Evolutionary conservation across 2,888 invertebrate species (phyloP), one percentile per base, ranked within the genome.

Genomic region (Pimpla rufipes): DNA sequence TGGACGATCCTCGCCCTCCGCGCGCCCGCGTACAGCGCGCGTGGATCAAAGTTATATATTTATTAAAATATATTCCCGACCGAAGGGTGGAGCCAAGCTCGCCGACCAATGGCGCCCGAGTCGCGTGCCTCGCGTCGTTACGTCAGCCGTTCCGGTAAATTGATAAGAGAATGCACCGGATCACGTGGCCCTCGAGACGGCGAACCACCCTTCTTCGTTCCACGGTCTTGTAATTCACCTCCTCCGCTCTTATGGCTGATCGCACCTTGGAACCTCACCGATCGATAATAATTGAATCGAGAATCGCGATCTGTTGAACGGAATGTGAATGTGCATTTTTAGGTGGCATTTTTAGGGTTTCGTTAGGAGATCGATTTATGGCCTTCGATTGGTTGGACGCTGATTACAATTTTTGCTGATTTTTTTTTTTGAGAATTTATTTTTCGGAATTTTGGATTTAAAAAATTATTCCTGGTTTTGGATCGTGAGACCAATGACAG

Each of bases 101-200:
- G 42, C 52, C 87, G 90, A 85, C 92, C 92, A 92, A 92, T 92
- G 76, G 83, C 83, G 82, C 57, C 13, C 29, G n/a, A 88, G 86
- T 92, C 89, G 93, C 92, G 92, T 92, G 93, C 87, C 87, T 84
- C 84, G 83, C 79, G 90, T 91, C 91, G 91, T 93, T 92, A 92
- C 88, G 85, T 85, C 86, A 81, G 52, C 76, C 77, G 78, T 78
- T 81, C 64, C 80, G 88, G 89, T 85, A 90, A 91, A 93, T 91
- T 93, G 92, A 92, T 92, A 93, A 92, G 91, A 91, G 91, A 91
- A 89, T 90, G 88, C 88, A 89, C 85, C 87, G 86, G 85, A 82
- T 85, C 45, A 45, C 68, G 45, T 45, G 75, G 37, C 35, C 40
- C 37, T 23, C 23, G 7, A 59, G 13, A 21, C 59, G 70, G 37